A percentile compares a stretch with the other conserved stretches of the same genome.
Conservation (phyloP, 2,888 invertebrate genomes). For the Netelia inedita region DNA sequence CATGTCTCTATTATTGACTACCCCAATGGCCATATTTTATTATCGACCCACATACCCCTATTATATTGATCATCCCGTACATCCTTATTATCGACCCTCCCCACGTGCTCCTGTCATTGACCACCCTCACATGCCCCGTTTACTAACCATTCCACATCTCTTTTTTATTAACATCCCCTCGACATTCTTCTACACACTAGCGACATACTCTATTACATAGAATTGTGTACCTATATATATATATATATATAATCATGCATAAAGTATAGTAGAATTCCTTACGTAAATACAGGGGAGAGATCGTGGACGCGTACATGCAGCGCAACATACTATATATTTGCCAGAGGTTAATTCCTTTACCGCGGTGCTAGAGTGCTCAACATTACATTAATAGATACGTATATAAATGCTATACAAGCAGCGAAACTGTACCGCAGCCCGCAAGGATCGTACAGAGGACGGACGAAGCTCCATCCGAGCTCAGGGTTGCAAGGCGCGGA, state of each 20-base stretch:
- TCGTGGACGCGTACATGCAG: constrained; percentile 2
- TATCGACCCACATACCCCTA: no score
- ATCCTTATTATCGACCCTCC: no score
- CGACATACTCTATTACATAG: not conserved
- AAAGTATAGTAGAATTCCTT: constrained; percentile 16
- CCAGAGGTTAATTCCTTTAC: constrained; percentile 13
- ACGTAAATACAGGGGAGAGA: constrained; percentile 14
- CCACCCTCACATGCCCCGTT: no score
- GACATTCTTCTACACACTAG: no score
- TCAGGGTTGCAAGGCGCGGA: constrained; percentile 2
- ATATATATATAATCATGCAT: constrained; percentile 4
- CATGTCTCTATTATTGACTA: no score
- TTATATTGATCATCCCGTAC: no score
- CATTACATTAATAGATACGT: not conserved
- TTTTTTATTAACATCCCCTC: no score
- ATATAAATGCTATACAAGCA: constrained; percentile 2
- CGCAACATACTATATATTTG: constrained; percentile 28
- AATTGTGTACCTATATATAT: constrained; percentile 7
- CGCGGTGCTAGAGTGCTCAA: not conserved
- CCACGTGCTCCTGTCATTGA: no score
- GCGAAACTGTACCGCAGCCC: constrained; percentile 33
- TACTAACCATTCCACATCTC: no score
- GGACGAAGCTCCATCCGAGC: constrained; percentile 25
- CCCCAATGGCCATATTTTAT: no score
- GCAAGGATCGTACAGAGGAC: constrained; percentile 23